Evolutionary conservation across 2,113 vertebrate genomes (phyloP), one percentile per base, ranked within the genome.

Genomic region (Rhea americana): DNA sequence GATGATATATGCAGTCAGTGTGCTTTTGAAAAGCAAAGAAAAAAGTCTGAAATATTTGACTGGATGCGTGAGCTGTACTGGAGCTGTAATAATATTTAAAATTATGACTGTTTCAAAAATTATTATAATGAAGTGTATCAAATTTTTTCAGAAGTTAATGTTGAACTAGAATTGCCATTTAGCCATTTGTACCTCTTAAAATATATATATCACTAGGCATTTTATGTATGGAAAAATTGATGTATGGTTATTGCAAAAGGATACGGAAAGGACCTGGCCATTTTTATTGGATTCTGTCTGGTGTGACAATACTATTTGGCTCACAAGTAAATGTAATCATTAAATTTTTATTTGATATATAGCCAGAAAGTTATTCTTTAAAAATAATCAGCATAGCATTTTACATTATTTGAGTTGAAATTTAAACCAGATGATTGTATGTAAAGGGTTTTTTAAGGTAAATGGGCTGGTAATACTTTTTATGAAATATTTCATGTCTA

Each of bases 231-330:
- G 85, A 95, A 95, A 92, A 81, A 58, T 48, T 81, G 86, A 66
- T 80, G 67, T 75, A n/a, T 71, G 71, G 70, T 63, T 53, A 75
- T 87, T 90, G 78, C 73, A 79, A 75, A 94, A 84, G 55, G 61
- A 18, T 85, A 41, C 84, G 82, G 89, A 94, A 76, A 80, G 85
- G 88, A 95, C 65, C 22, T 43, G 66, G 17, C 65, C 62, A 68
- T 72, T 94, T 96, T 95, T 87, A 53, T 37, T 97, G 82, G 78
- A 93, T 94, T 96, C 88, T 90, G 25, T 87, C 82, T 39, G 7
- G 65, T 84, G 32, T 92, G 85, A 96, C 74, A 78, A 78, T 92
- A 72, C 55, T 83, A 78, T 80, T 71, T 94, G 78, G 65, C 90
- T 97, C 80, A 79, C 24, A 83, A 93, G 51, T 75, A 30, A 94